Percentiles rank a stretch among this genome's conserved stretches.
Conservation (phyloP, 2,113 vertebrate species). For the Cisticola juncidis region DNA sequence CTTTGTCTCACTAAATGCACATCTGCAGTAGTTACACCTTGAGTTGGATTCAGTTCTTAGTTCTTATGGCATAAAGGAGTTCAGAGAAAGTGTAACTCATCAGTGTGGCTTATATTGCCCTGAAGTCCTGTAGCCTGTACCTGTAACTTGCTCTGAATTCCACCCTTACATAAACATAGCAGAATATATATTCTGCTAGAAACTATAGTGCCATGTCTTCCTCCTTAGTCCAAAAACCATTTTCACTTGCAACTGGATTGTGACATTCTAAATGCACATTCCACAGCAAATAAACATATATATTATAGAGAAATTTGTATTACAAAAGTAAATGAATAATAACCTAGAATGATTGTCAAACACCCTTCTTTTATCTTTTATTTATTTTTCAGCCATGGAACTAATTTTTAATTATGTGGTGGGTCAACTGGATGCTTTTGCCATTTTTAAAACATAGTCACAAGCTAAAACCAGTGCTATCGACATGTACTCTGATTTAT, state of each 20-base stretch:
- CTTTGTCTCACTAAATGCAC: neutral
- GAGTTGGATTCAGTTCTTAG: neutral
- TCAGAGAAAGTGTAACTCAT: neutral
- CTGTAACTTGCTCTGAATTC: neutral
- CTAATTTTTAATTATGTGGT: neutral
- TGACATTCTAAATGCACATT: neutral
- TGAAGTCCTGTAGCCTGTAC: neutral
- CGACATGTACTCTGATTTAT: neutral
- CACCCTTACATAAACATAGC: neutral
- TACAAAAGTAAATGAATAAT: neutral
- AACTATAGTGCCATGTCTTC: neutral
- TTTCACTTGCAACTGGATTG: neutral
- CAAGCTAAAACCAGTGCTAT: neutral
- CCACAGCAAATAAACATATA: neutral
- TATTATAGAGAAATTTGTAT: neutral
- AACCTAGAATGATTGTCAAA: neutral
- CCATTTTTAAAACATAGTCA: neutral
- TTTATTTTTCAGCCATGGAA: neutral
- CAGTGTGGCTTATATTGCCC: neutral
- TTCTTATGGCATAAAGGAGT: neutral
- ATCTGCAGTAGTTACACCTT: neutral
- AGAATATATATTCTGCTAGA: neutral
- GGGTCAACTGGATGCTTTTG: neutral
- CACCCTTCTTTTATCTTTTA: neutral
- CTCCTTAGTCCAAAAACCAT: neutral